phyloP scores from a whole-genome alignment of 2,888 invertebrate genomes.

The Phyto melanocephala region DNA sequence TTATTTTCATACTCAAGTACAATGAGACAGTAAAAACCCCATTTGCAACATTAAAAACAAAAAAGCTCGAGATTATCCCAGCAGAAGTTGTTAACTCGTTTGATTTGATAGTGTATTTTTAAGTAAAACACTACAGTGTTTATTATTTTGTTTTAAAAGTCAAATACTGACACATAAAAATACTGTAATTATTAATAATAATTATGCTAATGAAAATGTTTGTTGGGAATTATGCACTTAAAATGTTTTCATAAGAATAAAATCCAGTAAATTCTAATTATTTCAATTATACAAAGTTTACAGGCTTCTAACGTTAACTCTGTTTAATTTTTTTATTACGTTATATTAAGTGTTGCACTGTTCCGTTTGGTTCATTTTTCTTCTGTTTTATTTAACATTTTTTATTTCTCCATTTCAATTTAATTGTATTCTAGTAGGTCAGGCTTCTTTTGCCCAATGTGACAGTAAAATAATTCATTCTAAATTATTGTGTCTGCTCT shows the following conservation, averaged over 20 bases:
- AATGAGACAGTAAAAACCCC: background rate
- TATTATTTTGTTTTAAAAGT: no score
- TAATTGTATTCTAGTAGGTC: conserved; percentile 47
- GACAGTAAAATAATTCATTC: conserved; percentile 46
- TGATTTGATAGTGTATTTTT: no score
- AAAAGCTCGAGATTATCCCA: background rate
- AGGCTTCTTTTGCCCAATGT: conserved; percentile 31
- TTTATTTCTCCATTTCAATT: conserved; percentile 48
- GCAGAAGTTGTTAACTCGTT: background rate
- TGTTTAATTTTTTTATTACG: conserved; percentile 9
- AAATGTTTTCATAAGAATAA: conserved; percentile 21
- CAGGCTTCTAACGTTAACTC: conserved; percentile 16
- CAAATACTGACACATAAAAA: no score
- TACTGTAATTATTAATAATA: no score
- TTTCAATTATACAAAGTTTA: conserved; percentile 41
- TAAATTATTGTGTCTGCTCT: conserved; percentile 46
- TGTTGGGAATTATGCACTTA: conserved; percentile 17
- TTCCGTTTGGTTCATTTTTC: background rate
- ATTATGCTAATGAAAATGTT: no score
- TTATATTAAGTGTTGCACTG: background rate
- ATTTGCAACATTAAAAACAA: background rate
- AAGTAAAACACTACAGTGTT: no score
- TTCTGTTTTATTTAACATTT: conserved; percentile 17
- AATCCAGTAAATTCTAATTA: conserved; percentile 54
- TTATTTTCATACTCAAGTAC: conserved; percentile 16